Base-by-base conservation (phyloP, 2,888 invertebrate genomes). In the Rhagonycha lutea region DNA sequence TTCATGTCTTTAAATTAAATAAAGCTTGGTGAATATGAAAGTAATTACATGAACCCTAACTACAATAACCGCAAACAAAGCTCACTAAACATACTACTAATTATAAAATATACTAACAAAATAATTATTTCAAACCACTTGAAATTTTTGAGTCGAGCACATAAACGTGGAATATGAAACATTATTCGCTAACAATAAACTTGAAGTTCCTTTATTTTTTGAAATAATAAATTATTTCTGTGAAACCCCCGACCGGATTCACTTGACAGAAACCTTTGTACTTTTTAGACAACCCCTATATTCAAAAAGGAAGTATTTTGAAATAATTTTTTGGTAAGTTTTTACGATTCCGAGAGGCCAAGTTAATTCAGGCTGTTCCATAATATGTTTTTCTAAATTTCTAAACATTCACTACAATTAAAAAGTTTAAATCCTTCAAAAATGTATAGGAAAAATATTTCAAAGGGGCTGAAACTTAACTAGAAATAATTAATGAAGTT, bases 61-160 rank as follows among this genome's bases (percentile, higher is more conserved):
- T n/a, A 69, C 47, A 5, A 24, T 60, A 14, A 23, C 47, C 69
- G 14, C 24, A 69, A 68, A 68, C 68, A 68, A 69, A 69, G 24
- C 12, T 18, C 4, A 69, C 47, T 60, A 23, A 69, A 47, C 69
- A 69, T 23, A 69, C 23, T 60, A 47, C 60, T 69, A 69, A 69
- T 69, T 69, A 69, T 18, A 60, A 32, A 69, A 69, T 69, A 69
- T 60, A n/a, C n/a, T n/a, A 69, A 24, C 60, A 60, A 69, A 60
- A 60, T 12, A n/a, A 47, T 47, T 47, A n/a, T 47, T n/a, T 47
- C 8, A 32, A 32, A 5, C 32, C 5, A 32, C 12, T 32, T 32
- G 12, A 47, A 47, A 47, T n/a, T 47, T 47, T 47, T n/a, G n/a
- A 12, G 47, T 12, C n/a, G 8, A 2, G 5, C 47, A 1, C 47